Conservation (phyloP, 2,888 invertebrate species). For the Leptopterna dolabrata region DNA sequence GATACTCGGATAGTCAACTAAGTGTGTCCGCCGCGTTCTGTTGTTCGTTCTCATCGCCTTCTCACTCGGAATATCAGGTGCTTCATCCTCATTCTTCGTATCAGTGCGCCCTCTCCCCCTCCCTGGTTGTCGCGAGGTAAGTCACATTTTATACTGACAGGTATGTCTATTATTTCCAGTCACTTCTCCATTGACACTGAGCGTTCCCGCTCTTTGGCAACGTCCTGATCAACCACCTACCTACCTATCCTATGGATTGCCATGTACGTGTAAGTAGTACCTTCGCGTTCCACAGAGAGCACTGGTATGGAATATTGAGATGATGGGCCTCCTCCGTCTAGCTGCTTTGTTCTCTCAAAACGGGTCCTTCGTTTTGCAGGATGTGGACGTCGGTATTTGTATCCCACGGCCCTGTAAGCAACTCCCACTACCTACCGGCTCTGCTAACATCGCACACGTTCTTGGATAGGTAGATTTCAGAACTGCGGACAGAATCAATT, state of each 20-base stretch:
- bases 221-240: neutral
- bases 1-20: slow-evolving; percentile 27
- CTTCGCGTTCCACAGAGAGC: no score
- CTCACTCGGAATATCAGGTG: neutral
- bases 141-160: neutral
- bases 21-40: slow-evolving; percentile 11
- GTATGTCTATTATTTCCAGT: neutral
- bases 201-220: neutral
- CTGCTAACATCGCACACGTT: neutral
- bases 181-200: neutral
- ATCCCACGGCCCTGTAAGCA: neutral
- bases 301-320: neutral
- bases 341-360: slow-evolving; percentile 10
- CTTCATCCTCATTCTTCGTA: neutral
- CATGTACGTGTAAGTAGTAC: neutral
- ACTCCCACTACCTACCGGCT: neutral
- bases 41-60: neutral
- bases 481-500: no score
- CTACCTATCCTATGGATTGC: no score
- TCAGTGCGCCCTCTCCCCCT: neutral
- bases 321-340: neutral
- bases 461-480: no score
- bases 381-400: neutral
- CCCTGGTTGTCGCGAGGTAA: neutral
- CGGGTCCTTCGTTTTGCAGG: slow-evolving; percentile 12